Percentiles rank a stretch among this genome's conserved stretches.
phyloP scores from a whole-genome alignment of 2,888 invertebrate genomes.

The Disparrhopalites patrizii region DNA sequence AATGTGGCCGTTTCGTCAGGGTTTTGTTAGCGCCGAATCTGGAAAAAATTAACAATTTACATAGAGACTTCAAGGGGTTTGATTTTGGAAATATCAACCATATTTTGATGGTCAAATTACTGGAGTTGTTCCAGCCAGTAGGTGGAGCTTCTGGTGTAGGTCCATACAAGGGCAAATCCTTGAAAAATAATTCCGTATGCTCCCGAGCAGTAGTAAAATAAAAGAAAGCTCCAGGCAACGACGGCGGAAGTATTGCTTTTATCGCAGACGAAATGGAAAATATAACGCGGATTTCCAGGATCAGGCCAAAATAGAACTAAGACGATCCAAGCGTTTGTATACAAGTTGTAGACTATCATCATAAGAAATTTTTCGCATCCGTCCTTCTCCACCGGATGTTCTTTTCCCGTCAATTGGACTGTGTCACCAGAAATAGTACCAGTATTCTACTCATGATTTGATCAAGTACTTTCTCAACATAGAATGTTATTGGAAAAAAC shows the following conservation, averaged over 20 bases:
- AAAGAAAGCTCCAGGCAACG: background rate
- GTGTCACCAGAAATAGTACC: too few species aligned
- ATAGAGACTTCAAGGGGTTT: too few species aligned
- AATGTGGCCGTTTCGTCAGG: background rate
- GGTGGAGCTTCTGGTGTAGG: background rate
- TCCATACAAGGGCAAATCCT: background rate
- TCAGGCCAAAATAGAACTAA: too few species aligned
- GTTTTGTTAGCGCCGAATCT: background rate
- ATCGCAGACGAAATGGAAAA: too few species aligned
- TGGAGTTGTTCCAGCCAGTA: background rate
- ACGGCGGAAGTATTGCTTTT: too few species aligned
- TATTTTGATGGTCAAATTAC: background rate
- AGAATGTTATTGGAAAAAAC: too few species aligned
- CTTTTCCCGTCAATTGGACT: background rate
- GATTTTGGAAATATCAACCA: too few species aligned
- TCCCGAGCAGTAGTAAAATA: background rate
- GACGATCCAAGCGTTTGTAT: too few species aligned
- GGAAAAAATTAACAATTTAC: background rate
- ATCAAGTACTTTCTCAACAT: too few species aligned
- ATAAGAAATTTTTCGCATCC: background rate
- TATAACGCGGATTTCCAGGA: too few species aligned
- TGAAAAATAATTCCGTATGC: background rate
- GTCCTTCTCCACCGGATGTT: background rate
- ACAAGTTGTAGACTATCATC: too few species aligned
- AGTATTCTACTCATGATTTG: too few species aligned